Evolutionary conservation across 2,113 vertebrate species (phyloP).

Genomic region (Silurus asotus): DNA sequence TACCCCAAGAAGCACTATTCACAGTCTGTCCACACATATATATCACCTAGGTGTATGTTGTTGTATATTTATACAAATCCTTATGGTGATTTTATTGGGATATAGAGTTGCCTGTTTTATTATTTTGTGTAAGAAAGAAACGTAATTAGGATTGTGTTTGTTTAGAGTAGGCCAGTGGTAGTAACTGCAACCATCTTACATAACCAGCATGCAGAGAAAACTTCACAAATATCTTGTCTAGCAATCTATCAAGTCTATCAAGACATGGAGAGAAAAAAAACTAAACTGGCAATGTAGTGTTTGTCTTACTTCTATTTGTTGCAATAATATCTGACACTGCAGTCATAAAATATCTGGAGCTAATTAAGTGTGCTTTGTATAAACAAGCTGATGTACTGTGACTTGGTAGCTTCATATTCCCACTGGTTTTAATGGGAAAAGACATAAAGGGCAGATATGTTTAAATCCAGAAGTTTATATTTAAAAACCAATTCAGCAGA

Average conservation of each 20-base stretch:
- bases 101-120: background rate
- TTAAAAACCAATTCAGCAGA: background rate
- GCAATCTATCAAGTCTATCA: background rate
- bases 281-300: background rate
- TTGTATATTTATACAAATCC: background rate
- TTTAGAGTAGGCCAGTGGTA: background rate
- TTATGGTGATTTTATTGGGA: background rate
- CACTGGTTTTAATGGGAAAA: background rate
- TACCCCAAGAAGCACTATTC: background rate
- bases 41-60: background rate
- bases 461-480: background rate
- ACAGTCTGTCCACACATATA: background rate
- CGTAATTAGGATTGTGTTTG: background rate
- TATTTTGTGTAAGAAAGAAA: background rate
- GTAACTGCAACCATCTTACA: background rate
- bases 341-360: background rate
- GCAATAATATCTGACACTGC: background rate
- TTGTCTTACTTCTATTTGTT: background rate
- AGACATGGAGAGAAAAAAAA: background rate
- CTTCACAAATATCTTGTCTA: background rate
- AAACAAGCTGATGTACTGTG: background rate
- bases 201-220: background rate
- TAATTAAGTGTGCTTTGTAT: background rate
- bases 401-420: background rate
- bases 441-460: background rate